A percentile compares a stretch with the other conserved stretches of the same genome.
These are phyloP conservation scores for Notechis scutatus DNA, from an alignment of 2,113 vertebrate species.

Conservation along the genomic window DNA sequence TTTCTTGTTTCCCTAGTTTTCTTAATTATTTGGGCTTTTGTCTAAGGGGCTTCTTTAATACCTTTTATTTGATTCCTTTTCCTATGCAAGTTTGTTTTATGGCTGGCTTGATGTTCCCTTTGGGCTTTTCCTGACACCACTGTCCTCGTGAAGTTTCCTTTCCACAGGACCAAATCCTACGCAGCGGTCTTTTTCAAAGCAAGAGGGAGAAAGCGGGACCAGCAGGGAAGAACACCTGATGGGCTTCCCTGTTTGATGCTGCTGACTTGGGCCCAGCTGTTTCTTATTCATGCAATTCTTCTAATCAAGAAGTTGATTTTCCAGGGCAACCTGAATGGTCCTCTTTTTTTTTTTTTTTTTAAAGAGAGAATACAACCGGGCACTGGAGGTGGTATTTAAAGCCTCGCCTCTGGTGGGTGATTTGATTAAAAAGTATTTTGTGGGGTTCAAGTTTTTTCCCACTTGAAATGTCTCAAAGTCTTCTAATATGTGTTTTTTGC, in stretches of 20 bases:
- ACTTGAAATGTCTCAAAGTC: neutral
- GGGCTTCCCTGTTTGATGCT: neutral
- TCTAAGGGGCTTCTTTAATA: too few relatives aligned
- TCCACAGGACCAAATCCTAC: neutral
- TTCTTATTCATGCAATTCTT: neutral
- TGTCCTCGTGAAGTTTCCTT: too few relatives aligned
- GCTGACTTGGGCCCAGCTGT: neutral
- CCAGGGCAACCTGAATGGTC: neutral
- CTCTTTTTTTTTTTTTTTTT: neutral
- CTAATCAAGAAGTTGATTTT: neutral
- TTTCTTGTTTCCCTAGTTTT: too few relatives aligned
- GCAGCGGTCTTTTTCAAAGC: neutral
- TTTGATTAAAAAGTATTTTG: neutral
- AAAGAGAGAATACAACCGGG: neutral
- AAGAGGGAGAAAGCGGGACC: neutral
- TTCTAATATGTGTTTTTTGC: neutral
- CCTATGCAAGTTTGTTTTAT: too few relatives aligned
- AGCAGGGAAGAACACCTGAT: neutral
- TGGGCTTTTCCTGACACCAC: too few relatives aligned
- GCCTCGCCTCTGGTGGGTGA: neutral
- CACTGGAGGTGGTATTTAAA: neutral
- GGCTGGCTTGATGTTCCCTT: too few relatives aligned
- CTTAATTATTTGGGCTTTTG: too few relatives aligned
- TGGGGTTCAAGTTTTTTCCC: neutral
- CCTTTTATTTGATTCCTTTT: too few relatives aligned